phyloP scores from a whole-genome alignment of 2,888 invertebrate genomes.

The Trichogramma dendrolimi region DNA sequence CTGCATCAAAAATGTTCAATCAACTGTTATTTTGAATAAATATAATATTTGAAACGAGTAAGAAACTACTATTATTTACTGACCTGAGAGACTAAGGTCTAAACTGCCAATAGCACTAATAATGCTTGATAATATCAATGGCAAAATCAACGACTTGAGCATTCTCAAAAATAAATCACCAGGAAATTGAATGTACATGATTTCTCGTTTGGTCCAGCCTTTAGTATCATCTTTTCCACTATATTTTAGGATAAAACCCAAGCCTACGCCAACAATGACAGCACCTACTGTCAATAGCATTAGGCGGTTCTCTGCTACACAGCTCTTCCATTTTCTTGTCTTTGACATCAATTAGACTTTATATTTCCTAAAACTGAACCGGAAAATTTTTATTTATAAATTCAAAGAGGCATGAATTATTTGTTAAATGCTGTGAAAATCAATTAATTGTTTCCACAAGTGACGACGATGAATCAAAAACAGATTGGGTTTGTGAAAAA shows the following conservation, averaged over 20 bases:
- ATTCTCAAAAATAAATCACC: constrained; percentile 71
- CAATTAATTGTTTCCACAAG: too few relatives aligned
- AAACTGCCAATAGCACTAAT: constrained; percentile 68
- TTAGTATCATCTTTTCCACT: constrained; percentile 34
- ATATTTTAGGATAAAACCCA: constrained; percentile 55
- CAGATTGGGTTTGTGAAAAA: too few relatives aligned
- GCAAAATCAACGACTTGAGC: constrained; percentile 70
- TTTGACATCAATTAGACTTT: constrained; percentile 33
- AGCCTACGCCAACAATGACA: constrained; percentile 56
- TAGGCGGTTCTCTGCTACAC: constrained; percentile 52
- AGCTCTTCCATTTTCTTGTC: constrained; percentile 41
- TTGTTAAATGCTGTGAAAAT: too few relatives aligned
- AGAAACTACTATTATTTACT: constrained; percentile 28
- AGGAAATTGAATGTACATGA: constrained; percentile 67
- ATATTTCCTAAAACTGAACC: too few relatives aligned
- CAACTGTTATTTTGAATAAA: constrained; percentile 1
- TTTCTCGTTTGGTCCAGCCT: constrained; percentile 57
- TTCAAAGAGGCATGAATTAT: too few relatives aligned
- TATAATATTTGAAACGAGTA: neutral
- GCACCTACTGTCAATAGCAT: constrained; percentile 60
- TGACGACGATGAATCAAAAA: too few relatives aligned
- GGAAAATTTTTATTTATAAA: too few relatives aligned
- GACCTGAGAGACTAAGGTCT: constrained; percentile 64
- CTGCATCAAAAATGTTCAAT: constrained; percentile 28
- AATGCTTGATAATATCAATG: constrained; percentile 66